These are phyloP conservation scores for Todiramphus chloris DNA, from an alignment of 2,113 vertebrate genomes.

Conservation along the genomic window DNA sequence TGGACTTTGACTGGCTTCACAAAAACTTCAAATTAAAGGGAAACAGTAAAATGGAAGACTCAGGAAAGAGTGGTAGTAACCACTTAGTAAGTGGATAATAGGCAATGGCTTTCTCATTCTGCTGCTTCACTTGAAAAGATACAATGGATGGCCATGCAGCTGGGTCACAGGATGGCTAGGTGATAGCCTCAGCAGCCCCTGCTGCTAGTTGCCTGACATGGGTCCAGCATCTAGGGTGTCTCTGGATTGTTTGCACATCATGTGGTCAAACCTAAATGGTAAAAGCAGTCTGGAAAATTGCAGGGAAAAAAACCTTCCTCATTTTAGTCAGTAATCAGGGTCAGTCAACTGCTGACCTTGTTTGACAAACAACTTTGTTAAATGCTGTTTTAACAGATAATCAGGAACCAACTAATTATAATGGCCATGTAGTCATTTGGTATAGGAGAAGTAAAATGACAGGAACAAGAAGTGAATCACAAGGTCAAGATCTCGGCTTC, in stretches of 20 bases:
- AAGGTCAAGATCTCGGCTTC: not conserved
- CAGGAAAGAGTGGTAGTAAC: not conserved
- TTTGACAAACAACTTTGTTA: not conserved
- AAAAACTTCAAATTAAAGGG: not conserved
- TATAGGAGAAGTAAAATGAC: constrained; percentile 25
- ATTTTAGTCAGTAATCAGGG: not conserved
- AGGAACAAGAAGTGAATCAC: constrained; percentile 10
- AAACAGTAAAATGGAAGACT: not conserved
- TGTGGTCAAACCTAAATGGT: not conserved
- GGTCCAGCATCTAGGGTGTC: not conserved
- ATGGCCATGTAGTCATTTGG: not conserved
- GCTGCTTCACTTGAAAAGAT: not conserved
- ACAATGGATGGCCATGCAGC: not conserved
- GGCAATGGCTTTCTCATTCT: not conserved
- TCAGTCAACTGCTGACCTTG: not conserved
- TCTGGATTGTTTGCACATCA: not conserved
- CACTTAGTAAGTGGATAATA: not conserved
- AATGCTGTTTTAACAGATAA: not conserved
- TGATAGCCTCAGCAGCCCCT: not conserved
- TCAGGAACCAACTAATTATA: not conserved
- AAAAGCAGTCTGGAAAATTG: not conserved
- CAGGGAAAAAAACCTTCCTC: not conserved
- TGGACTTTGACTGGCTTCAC: not conserved
- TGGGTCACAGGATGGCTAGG: not conserved
- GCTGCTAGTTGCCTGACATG: not conserved